Percentiles rank a stretch among this genome's conserved stretches.
Conservation (phyloP, 2,888 invertebrate genomes). For the Lasioglossum oenotherae region DNA sequence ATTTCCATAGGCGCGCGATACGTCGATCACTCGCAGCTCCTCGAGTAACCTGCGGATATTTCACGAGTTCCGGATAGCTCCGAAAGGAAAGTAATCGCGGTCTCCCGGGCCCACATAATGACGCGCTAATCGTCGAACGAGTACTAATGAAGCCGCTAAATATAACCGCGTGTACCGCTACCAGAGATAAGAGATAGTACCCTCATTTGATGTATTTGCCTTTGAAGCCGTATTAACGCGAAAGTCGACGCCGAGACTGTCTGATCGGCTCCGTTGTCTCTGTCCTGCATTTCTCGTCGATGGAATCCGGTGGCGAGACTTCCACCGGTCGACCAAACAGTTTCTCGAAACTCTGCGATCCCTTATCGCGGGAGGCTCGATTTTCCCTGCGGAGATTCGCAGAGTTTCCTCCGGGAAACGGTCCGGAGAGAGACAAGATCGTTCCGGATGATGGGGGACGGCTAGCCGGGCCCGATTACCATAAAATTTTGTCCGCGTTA, state of each 20-base stretch:
- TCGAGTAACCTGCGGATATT: not conserved
- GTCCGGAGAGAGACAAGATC: not conserved
- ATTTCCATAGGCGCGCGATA: slow-evolving; percentile 16
- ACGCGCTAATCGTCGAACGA: slow-evolving; percentile 33
- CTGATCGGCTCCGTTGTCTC: slow-evolving; percentile 25
- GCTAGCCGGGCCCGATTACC: not conserved
- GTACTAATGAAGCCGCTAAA: slow-evolving; percentile 72
- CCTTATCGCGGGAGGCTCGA: not conserved
- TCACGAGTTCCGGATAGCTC: not conserved
- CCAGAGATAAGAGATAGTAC: slow-evolving; percentile 75
- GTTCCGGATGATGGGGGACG: not conserved
- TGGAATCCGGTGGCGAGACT: slow-evolving; percentile 32
- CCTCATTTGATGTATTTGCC: slow-evolving; percentile 72
- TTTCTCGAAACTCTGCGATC: not conserved
- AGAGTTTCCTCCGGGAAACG: not conserved
- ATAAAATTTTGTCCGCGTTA: not conserved
- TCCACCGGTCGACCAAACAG: slow-evolving; percentile 11
- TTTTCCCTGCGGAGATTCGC: not conserved
- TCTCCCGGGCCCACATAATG: slow-evolving; percentile 58
- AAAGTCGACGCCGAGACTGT: slow-evolving; percentile 51
- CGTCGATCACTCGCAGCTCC: not conserved
- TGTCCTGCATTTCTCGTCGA: slow-evolving; percentile 49
- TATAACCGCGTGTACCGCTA: slow-evolving; percentile 76
- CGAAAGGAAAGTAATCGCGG: slow-evolving; percentile 25
- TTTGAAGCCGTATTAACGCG: slow-evolving; percentile 57